Base-by-base conservation (phyloP, 1,140 invertebrate genomes). In the Microvelia longipes region DNA sequence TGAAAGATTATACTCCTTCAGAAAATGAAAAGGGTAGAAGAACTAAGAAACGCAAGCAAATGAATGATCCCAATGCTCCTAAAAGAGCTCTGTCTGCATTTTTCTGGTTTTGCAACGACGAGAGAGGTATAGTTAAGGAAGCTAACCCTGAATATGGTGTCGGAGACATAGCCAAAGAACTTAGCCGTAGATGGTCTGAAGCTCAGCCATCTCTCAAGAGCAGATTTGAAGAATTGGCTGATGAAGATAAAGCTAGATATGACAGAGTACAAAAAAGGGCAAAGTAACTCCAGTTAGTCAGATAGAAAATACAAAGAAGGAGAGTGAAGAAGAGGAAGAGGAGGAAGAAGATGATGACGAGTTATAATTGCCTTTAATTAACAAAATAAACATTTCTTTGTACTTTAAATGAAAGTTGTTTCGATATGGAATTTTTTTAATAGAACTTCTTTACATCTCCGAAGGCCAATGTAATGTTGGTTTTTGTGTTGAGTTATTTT, bases 1-100 rank as follows among this genome's bases (percentile, higher is more conserved):
- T 99, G 94, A 88, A 91, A 74, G 92, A 87, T 77, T 99, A 98
- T 82, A 90, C 91, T 68, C 95, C 96, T 64, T 89, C 92, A 25
- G 91, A 92, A 75, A 92, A 92, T 64, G 89, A 90, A 71, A 88
- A 90, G 76, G 87, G 89, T 75, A 86, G 88, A 74, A 85, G 91
- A 5, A 50, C 35, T 19, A 50, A 50, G 35, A 50, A 19, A 50
- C 35, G 35, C 19, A 50, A 50, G 35, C 35, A 50, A 19, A 50
- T 50, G 35, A 50, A 50, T 5, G 35, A 50, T 19, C 35, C 35
- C 35, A 50, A 50, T 19, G 35, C 35, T 11, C 35, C 35, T 19
- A 50, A 50, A 19, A 5, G 35, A 19, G 35, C 35, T 19, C 35
- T 50, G 35, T 50, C 35, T 5, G 35, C 35, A 11, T 50, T 50